phyloP scores from a whole-genome alignment of 2,888 invertebrate species.

The Rutpela maculata region DNA sequence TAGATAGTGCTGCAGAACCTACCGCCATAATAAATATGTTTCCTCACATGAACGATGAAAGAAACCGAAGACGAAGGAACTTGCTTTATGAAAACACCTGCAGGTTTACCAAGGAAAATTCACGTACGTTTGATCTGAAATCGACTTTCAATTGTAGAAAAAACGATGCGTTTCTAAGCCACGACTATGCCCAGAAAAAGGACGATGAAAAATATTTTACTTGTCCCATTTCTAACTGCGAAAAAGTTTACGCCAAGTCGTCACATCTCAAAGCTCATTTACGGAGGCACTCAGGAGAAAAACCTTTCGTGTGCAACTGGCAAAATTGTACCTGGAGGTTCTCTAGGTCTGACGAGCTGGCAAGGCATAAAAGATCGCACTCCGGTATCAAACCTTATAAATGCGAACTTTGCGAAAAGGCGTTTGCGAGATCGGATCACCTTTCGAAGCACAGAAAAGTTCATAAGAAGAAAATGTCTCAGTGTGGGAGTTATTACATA shows the following conservation, averaged over 20 bases:
- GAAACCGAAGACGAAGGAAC: constrained; percentile 69
- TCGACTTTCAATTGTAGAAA: constrained; percentile 50
- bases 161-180: constrained; percentile 49
- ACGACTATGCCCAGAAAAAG: constrained; percentile 68
- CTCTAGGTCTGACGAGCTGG: constrained; percentile 95
- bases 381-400: constrained; percentile 96
- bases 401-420: constrained; percentile 90
- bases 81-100: constrained; percentile 70
- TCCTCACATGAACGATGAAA: constrained; percentile 71
- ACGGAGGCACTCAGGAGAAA: constrained; percentile 85
- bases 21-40: constrained; percentile 67
- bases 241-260: constrained; percentile 91
- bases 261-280: constrained; percentile 93
- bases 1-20: constrained; percentile 45
- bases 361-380: constrained; percentile 94
- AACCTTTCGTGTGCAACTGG: constrained; percentile 79
- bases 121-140: constrained; percentile 50
- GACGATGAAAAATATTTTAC: constrained; percentile 79
- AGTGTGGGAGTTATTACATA: constrained; percentile 66
- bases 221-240: constrained; percentile 83
- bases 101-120: constrained; percentile 52
- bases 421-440: constrained; percentile 95
- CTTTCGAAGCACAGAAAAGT: constrained; percentile 93
- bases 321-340: constrained; percentile 92
- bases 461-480: constrained; percentile 80